Base-by-base conservation (phyloP, 2,113 vertebrate species). In the Meles meles region DNA sequence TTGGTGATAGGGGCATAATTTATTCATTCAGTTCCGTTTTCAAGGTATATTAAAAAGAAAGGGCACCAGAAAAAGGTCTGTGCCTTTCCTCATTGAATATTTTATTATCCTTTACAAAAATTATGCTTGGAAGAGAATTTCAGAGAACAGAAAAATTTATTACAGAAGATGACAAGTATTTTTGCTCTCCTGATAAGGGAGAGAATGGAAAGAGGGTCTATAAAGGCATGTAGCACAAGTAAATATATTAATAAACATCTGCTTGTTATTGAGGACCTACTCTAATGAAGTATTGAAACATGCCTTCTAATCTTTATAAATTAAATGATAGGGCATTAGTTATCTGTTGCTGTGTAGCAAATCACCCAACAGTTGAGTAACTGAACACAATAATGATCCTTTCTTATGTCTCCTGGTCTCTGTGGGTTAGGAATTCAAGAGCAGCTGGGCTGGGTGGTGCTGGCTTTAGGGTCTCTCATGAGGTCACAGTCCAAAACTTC, bases 61-160 rank as follows among this genome's bases (percentile, higher is more conserved):
- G 37, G 27, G 11, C 6, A 86, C 4, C 18, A 93, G 86, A 31
- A 44, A 95, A 95, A 59, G 7, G 0, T 55, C 3, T 82, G 5
- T 3, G 31, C 13, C 14, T 76, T 90, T 93, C 9, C 44, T 90
- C 23, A 52, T 11, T 34, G 92, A 82, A 74, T 81, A 1, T 76
- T 94, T 95, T 74, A 67, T 71, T 91, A 81, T 82, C 2, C 12
- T 55, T 79, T 90, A 74, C 23, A 96, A 95, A 85, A 86, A 59
- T 67, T 88, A 55, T 83, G 10, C 59, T 71, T 86, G n/a, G 52
- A 67, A 74, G 47, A 93, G 21, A 91, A 72, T 89, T 93, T 94
- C 6, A 92, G n/a, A 74, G 10, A 88, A n/a, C 18, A 59, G 10
- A 67, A 95, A 83, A 37, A 49, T 49, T 61, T 63, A 61, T 86